Evolutionary conservation across 1,140 invertebrate genomes (phyloP).

Genomic region (Papilio polyxenes): DNA sequence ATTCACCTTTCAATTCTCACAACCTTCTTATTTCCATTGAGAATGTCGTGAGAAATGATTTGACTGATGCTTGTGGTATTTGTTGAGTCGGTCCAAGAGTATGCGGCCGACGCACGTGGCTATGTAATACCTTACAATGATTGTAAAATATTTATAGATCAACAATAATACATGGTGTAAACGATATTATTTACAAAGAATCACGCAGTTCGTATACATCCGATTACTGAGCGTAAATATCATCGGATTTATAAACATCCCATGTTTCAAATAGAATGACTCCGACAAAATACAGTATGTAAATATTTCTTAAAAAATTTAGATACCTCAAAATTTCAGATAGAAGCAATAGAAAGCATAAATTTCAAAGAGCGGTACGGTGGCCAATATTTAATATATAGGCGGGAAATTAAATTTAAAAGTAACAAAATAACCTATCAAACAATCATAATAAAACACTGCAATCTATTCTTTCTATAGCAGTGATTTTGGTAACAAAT

Average conservation of each 20-base stretch:
- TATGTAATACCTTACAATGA: constrained; percentile 18
- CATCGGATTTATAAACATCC: background rate
- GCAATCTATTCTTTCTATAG: background rate
- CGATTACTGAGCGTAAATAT: constrained; percentile 2
- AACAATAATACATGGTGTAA: constrained; percentile 27
- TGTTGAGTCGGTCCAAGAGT: constrained; percentile 54
- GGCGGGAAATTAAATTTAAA: no score
- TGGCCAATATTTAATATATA: no score
- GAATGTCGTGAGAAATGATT: constrained; percentile 56
- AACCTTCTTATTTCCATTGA: constrained; percentile 23
- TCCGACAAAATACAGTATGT: background rate
- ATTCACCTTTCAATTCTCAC: constrained; percentile 7
- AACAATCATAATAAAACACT: background rate
- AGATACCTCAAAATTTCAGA: background rate
- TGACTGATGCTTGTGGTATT: constrained; percentile 55
- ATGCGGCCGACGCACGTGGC: constrained; percentile 26
- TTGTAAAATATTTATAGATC: constrained; percentile 13
- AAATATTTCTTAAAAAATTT: background rate
- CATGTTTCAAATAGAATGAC: background rate
- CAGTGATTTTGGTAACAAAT: background rate
- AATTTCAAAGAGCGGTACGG: background rate
- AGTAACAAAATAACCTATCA: background rate
- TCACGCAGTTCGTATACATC: background rate
- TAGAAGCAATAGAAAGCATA: background rate
- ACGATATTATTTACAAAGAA: constrained; percentile 27